phyloP scores from a whole-genome alignment of 2,797 vertebrate species.

The Balearica regulorum region DNA sequence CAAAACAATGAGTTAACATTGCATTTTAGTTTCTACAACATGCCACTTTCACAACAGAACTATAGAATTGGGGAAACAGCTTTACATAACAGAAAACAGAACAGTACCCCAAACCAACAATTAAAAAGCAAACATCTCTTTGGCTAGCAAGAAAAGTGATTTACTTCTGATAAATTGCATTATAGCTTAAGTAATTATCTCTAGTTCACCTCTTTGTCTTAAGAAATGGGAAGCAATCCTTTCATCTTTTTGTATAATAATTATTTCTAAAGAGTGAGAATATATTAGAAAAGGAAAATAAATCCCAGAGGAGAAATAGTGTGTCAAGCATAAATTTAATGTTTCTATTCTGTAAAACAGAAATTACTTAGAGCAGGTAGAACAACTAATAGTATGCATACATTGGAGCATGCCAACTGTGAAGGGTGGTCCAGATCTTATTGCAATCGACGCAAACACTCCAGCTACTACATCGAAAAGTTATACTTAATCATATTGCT shows the following conservation, averaged over 20 bases:
- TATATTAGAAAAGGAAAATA: constrained; percentile 14
- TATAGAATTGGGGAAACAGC: neutral
- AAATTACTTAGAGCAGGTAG: neutral
- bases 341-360: neutral
- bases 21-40: neutral
- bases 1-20: neutral
- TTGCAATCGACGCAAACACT: neutral
- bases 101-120: constrained; percentile 6
- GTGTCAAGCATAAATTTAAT: neutral
- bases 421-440: neutral
- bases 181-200: constrained; percentile 6
- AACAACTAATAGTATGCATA: neutral
- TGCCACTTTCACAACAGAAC: neutral
- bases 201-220: constrained; percentile 1
- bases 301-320: neutral
- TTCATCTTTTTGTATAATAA: constrained; percentile 10
- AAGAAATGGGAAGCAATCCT: neutral
- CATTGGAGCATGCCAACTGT: neutral
- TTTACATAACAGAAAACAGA: constrained; percentile 5
- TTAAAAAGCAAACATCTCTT: neutral
- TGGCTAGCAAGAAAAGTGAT: neutral
- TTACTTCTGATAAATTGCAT: neutral
- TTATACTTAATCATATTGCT: neutral
- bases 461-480: neutral
- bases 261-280: neutral